Evolutionary conservation across 2,797 vertebrate genomes (phyloP).

Genomic region (Bucorvus abyssinicus): DNA sequence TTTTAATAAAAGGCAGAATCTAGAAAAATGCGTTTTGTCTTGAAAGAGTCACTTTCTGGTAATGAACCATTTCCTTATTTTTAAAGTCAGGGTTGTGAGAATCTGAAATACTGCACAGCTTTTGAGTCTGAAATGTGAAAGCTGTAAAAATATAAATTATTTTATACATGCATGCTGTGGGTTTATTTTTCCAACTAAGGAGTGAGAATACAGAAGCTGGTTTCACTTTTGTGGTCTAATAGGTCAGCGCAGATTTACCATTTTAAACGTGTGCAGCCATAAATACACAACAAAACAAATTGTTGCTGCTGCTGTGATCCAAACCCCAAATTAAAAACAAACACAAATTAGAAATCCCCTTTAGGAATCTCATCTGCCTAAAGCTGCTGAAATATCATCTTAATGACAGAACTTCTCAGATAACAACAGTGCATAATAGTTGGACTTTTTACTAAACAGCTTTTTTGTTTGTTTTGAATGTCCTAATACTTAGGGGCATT

Average conservation of each 20-base stretch:
- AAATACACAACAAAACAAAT: conserved; percentile 56
- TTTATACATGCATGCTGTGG: conserved; percentile 32
- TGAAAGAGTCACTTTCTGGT: background rate
- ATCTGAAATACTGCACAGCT: background rate
- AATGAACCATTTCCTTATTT: background rate
- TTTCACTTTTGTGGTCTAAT: conserved; percentile 56
- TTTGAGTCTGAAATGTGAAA: conserved; percentile 16
- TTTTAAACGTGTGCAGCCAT: conserved; percentile 55
- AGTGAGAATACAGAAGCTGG: conserved; percentile 56
- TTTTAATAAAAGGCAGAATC: conserved; percentile 14
- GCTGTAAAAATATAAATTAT: conserved; percentile 50
- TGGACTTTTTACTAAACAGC: background rate
- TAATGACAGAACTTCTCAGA: conserved; percentile 34
- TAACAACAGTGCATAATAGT: background rate
- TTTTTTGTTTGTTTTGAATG: conserved; percentile 14
- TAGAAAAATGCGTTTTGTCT: conserved; percentile 13
- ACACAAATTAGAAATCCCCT: conserved; percentile 45
- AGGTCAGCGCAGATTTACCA: conserved; percentile 57
- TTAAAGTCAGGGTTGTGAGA: background rate
- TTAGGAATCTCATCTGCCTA: conserved; percentile 21
- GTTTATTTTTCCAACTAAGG: conserved; percentile 48
- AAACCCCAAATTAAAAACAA: conserved; percentile 67
- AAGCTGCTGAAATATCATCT: conserved; percentile 32
- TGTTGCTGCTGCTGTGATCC: conserved; percentile 44
- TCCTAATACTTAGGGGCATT: background rate